A percentile compares a stretch with the other conserved stretches of the same genome.
Conservation (phyloP, 2,797 vertebrate species). For the Phaenicophaeus curvirostris region DNA sequence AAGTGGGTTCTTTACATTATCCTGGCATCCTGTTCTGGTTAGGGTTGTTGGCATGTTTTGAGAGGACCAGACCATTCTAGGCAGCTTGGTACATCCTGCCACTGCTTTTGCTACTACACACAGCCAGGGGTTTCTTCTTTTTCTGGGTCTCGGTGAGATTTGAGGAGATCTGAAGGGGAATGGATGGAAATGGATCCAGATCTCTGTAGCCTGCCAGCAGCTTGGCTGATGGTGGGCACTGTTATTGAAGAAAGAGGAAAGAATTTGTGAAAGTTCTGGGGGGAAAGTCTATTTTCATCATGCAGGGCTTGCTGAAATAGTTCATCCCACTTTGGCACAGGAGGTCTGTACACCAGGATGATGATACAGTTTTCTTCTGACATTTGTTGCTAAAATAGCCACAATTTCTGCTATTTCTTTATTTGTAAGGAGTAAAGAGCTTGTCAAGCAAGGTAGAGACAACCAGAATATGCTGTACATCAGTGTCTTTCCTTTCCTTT, state of each 20-base stretch:
- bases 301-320: not conserved
- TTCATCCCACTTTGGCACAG: not conserved
- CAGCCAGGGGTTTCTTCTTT: conserved; percentile 3
- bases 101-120: not conserved
- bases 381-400: not conserved
- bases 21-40: conserved; percentile 48
- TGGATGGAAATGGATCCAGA: not conserved
- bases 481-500: not conserved
- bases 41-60: conserved; percentile 51
- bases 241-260: not conserved
- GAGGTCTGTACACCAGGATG: not conserved
- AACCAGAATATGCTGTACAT: not conserved
- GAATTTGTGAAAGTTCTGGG: not conserved
- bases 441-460: not conserved
- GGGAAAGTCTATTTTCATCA: not conserved
- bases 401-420: not conserved
- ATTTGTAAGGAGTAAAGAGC: not conserved
- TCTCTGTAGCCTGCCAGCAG: not conserved
- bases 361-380: not conserved
- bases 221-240: not conserved
- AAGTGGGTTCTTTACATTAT: conserved; percentile 61
- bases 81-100: not conserved
- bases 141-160: not conserved
- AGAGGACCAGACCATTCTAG: not conserved
- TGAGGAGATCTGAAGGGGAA: not conserved